Conservation (phyloP, 2,113 vertebrate species). For the Mola mola region DNA sequence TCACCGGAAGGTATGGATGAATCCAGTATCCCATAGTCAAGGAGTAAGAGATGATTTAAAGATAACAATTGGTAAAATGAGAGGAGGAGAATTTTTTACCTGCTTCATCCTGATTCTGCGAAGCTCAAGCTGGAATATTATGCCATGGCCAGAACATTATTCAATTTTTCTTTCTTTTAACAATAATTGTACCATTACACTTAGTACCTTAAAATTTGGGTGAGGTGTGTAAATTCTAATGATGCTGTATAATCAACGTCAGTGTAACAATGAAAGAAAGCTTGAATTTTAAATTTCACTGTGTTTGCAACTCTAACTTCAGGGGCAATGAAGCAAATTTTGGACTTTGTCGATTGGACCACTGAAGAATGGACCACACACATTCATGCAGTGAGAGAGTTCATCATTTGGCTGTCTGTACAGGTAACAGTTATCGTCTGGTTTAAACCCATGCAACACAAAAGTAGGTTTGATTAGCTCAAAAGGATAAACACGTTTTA, state of each 20-base stretch:
- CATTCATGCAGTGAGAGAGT: background rate
- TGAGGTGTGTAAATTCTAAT: background rate
- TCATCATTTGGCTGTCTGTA: constrained; percentile 35
- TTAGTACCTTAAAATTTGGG: too few species aligned
- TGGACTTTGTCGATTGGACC: constrained; percentile 23
- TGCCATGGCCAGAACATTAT: background rate
- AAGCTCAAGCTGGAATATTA: background rate
- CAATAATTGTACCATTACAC: too few species aligned
- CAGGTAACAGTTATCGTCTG: constrained; percentile 55
- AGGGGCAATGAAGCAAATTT: constrained; percentile 25
- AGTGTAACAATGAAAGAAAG: background rate
- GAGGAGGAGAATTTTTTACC: background rate
- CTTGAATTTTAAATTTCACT: background rate
- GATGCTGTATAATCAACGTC: background rate
- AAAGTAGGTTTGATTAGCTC: background rate
- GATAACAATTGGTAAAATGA: background rate
- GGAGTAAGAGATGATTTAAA: constrained; percentile 21
- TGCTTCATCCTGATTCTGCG: constrained; percentile 4
- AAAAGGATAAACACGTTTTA: too few species aligned
- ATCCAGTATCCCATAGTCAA: constrained; percentile 20
- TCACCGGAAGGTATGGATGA: constrained; percentile 49
- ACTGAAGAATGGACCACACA: constrained; percentile 14
- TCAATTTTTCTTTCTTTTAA: background rate
- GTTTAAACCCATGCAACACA: background rate
- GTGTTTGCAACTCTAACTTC: constrained; percentile 24